Evolutionary conservation across 2,888 invertebrate genomes (phyloP).

Genomic region (Cataglyphis livida): DNA sequence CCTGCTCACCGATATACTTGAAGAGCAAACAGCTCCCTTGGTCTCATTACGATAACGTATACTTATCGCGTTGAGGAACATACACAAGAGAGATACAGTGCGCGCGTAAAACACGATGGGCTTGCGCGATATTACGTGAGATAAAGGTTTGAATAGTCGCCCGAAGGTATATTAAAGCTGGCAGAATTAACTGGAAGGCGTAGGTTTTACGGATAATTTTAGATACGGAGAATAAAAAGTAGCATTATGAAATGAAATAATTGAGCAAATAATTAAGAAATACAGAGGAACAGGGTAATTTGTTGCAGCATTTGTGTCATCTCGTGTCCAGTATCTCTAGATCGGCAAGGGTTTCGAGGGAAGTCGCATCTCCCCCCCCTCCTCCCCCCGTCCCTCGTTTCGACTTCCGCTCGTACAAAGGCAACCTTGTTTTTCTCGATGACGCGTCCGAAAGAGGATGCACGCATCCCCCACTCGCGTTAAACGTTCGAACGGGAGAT

Average conservation of each 20-base stretch:
- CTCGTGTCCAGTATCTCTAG: conserved; percentile 56
- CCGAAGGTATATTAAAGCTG: not conserved
- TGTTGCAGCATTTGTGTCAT: conserved; percentile 25
- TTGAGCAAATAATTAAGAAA: conserved; percentile 31
- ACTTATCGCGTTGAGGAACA: conserved; percentile 38
- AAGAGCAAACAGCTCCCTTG: not conserved
- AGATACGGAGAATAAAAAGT: not conserved
- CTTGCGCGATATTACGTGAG: conserved; percentile 49
- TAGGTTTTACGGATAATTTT: not conserved
- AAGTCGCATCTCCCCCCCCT: conserved; percentile 48
- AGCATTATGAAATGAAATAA: not conserved
- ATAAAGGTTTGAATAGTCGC: conserved; percentile 39
- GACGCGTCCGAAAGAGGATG: conserved; percentile 1
- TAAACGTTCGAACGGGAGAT: not conserved
- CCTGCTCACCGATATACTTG: not conserved
- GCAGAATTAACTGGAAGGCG: conserved; percentile 5
- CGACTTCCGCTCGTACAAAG: conserved; percentile 71
- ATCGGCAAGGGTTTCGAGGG: conserved; percentile 60
- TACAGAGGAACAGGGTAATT: conserved; percentile 8
- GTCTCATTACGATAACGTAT: conserved; percentile 38
- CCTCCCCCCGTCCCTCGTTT: conserved; percentile 53
- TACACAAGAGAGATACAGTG: not conserved
- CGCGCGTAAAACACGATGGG: conserved; percentile 23
- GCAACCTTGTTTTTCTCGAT: conserved; percentile 63
- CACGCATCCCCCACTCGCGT: not conserved